These are phyloP conservation scores for Pseudoips prasinana DNA, from an alignment of 2,888 invertebrate genomes.

Conservation along the genomic window DNA sequence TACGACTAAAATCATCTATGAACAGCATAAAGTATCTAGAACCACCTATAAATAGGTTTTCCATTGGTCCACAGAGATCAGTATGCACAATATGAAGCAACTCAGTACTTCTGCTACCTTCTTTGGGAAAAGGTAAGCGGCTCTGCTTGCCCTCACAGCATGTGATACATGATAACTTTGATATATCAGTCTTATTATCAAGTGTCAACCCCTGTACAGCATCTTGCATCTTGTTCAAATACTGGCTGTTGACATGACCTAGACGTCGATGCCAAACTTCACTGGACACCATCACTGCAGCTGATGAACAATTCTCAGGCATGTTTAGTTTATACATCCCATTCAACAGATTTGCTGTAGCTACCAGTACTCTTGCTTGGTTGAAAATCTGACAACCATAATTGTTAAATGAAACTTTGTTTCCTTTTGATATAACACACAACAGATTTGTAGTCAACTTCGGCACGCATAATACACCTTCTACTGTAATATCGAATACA, in stretches of 20 bases:
- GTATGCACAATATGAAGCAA: constrained; percentile 14
- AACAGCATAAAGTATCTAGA: constrained; percentile 24
- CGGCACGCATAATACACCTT: constrained; percentile 21
- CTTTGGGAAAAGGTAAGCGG: constrained; percentile 15
- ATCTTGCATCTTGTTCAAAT: constrained; percentile 27
- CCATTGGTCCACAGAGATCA: constrained; percentile 16
- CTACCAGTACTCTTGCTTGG: constrained; percentile 15
- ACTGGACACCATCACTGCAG: constrained; percentile 9
- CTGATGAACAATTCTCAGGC: constrained; percentile 4
- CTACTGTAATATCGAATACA: constrained; percentile 16
- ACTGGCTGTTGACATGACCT: constrained; percentile 28
- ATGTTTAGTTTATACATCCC: constrained; percentile 25
- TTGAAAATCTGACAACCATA: constrained; percentile 24
- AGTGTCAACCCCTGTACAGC: constrained; percentile 24
- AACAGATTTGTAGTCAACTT: constrained; percentile 16
- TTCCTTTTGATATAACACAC: constrained; percentile 24
- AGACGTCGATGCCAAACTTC: constrained; percentile 28
- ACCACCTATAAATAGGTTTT: constrained; percentile 13
- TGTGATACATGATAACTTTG: constrained; percentile 15
- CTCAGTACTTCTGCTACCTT: constrained; percentile 15
- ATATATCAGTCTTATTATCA: constrained; percentile 20
- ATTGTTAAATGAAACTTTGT: constrained; percentile 22
- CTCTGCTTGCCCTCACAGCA: constrained; percentile 28
- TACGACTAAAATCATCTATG: constrained; percentile 25
- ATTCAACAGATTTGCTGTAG: constrained; percentile 21